These are phyloP conservation scores for Xestia c-nigrum DNA, from an alignment of 2,888 invertebrate species.

Conservation along the genomic window DNA sequence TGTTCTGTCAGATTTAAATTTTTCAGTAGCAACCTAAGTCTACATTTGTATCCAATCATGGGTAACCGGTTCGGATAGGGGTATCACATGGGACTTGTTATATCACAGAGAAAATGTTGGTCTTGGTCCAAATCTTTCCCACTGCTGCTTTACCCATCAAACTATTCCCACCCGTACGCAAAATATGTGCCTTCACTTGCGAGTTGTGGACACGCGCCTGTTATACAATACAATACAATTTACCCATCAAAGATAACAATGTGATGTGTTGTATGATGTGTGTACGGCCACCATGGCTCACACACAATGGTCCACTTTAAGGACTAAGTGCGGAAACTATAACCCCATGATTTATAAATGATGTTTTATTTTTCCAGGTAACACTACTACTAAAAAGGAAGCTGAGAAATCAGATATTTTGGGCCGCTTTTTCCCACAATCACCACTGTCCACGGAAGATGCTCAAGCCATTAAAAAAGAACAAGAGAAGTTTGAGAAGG, in stretches of 20 bases:
- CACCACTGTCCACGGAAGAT: slow-evolving; percentile 80
- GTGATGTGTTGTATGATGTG: background rate
- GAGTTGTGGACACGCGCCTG: too few species aligned
- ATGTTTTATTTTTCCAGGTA: slow-evolving; percentile 9
- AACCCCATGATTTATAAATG: too few species aligned
- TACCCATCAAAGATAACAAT: background rate
- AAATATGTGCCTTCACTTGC: too few species aligned
- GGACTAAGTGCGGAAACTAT: too few species aligned
- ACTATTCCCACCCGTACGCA: too few species aligned
- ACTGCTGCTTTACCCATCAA: background rate
- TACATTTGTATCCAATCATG: background rate
- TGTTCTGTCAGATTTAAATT: background rate
- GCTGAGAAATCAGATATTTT: slow-evolving; percentile 84
- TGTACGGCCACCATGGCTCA: too few species aligned
- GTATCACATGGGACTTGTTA: background rate
- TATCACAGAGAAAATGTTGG: background rate
- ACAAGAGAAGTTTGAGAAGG: slow-evolving; percentile 90
- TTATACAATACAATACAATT: too few species aligned
- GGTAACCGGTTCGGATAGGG: background rate
- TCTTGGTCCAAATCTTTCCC: background rate
- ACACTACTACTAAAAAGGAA: slow-evolving; percentile 11
- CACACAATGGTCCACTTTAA: too few species aligned
- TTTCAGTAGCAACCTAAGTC: background rate
- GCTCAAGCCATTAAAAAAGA: slow-evolving; percentile 89
- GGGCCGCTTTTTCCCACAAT: slow-evolving; percentile 91